Base-by-base conservation (phyloP, 2,797 vertebrate genomes). In the Anisognathus igniventris region DNA sequence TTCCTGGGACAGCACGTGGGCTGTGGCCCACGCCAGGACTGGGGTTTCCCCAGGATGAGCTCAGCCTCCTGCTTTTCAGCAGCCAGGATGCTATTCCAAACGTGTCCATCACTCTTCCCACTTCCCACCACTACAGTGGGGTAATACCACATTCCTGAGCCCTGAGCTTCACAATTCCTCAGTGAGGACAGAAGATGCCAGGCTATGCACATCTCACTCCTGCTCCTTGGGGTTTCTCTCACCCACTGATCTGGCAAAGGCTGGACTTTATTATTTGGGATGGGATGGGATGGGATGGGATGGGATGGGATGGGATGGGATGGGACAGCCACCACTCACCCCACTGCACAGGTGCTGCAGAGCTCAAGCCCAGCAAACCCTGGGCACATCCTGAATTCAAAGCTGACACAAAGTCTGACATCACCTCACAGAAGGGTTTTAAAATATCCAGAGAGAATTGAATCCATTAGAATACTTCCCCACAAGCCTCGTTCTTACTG, bases 41-140 rank as follows among this genome's bases (percentile, higher is more conserved):
- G 33, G 80, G 76, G n/a, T 30, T 65, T 58, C 68, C 68, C 54
- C 56, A 12, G 19, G 44, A 51, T 24, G 45, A 50, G 70, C 10
- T 84, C 62, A 8, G 2, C 8, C 72, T 72, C 62, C 64, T 18
- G 72, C 14, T 75, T 68, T 60, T 13, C 66, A 81, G 85, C 50
- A 71, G 61, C n/a, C 19, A 5, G 33, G 33, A 42, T 8, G 3
- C 23, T 24, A 17, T 37, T 45, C 60, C 3, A 2, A 51, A 25
- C 0, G 0, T 3, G 20, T 35, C 48, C 51, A 20, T n/a, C 0
- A 0, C 37, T 14, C 22, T 8, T 27, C 51, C 68, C 11, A 3
- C 62, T 40, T 18, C 44, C 24, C 35, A 14, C 24, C 50, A 3
- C 58, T 15, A 1, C 39, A 27, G 33, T 1, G 27, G 51, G 80